A percentile compares a stretch with the other conserved stretches of the same genome.
These are phyloP conservation scores for Anthonomus grandis DNA, from an alignment of 1,140 invertebrate species.

Conservation along the genomic window DNA sequence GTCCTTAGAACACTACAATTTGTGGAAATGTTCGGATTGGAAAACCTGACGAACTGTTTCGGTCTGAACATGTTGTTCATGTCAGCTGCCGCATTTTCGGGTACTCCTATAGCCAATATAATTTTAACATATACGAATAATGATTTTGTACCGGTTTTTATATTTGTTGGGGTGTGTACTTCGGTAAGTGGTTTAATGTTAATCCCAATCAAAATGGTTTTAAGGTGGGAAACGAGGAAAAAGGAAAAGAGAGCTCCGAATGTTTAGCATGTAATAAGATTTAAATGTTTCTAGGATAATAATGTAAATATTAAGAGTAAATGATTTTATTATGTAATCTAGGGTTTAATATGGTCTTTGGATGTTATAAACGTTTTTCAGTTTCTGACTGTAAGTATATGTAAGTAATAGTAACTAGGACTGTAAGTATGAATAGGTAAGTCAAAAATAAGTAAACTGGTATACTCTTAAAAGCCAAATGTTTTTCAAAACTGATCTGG, in stretches of 20 bases:
- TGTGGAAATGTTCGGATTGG: constrained; percentile 92
- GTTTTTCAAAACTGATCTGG: too few species aligned
- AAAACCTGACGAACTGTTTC: constrained; percentile 94
- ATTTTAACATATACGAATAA: constrained; percentile 77
- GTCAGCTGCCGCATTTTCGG: constrained; percentile 83
- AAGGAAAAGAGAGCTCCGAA: constrained; percentile 8
- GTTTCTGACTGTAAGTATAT: too few species aligned
- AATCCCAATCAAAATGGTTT: constrained; percentile 31
- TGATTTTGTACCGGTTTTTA: constrained; percentile 85
- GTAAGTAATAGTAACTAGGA: too few species aligned
- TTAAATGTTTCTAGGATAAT: too few species aligned
- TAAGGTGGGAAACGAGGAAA: constrained; percentile 24
- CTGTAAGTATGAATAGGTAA: too few species aligned
- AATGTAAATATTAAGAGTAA: too few species aligned
- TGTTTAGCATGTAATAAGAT: too few species aligned
- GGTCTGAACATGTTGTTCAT: constrained; percentile 91
- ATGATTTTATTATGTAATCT: too few species aligned
- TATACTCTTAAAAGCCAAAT: too few species aligned
- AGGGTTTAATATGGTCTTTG: too few species aligned
- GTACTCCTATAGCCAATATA: constrained; percentile 73
- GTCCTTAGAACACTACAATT: constrained; percentile 95
- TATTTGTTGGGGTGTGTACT: constrained; percentile 69
- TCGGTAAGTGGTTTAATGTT: constrained; percentile 38
- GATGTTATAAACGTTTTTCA: too few species aligned
- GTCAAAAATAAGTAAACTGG: too few species aligned